Conservation (phyloP, 2,888 invertebrate genomes). For the Andrena bucephala region DNA sequence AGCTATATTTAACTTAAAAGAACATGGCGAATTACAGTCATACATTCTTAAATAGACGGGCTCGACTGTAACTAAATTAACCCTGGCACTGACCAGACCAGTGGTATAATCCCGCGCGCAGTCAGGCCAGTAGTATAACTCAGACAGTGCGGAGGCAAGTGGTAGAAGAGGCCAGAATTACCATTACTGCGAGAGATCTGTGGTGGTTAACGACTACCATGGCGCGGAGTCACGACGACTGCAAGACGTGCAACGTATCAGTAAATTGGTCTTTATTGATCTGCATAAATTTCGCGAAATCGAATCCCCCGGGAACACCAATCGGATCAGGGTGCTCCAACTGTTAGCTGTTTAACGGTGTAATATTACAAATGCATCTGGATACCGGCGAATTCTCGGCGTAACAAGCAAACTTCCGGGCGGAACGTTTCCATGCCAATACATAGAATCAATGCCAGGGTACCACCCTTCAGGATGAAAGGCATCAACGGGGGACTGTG, state of each 20-base stretch:
- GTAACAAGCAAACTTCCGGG: constrained; percentile 42
- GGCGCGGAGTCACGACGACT: constrained; percentile 35
- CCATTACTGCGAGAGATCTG: constrained; percentile 43
- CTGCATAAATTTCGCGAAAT: constrained; percentile 1
- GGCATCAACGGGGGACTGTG: constrained; percentile 1
- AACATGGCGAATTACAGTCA: too few species aligned
- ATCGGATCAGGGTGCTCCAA: neutral
- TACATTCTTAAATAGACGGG: too few species aligned
- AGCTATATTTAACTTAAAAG: too few species aligned
- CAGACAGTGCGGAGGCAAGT: neutral
- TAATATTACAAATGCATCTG: constrained; percentile 10
- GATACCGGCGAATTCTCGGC: neutral
- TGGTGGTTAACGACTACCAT: constrained; percentile 8
- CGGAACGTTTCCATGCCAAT: constrained; percentile 1
- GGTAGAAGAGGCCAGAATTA: neutral
- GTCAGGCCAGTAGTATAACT: neutral
- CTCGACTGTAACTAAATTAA: neutral
- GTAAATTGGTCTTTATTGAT: constrained; percentile 45
- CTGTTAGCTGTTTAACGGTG: neutral
- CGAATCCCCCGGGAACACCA: neutral
- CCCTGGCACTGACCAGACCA: neutral
- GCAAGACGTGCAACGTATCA: constrained; percentile 15
- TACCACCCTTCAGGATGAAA: neutral
- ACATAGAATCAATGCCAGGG: constrained; percentile 22
- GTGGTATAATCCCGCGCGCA: neutral